A percentile compares a stretch with the other conserved stretches of the same genome.
phyloP scores from a whole-genome alignment of 1,140 invertebrate species.

The Eriosoma lanigerum region DNA sequence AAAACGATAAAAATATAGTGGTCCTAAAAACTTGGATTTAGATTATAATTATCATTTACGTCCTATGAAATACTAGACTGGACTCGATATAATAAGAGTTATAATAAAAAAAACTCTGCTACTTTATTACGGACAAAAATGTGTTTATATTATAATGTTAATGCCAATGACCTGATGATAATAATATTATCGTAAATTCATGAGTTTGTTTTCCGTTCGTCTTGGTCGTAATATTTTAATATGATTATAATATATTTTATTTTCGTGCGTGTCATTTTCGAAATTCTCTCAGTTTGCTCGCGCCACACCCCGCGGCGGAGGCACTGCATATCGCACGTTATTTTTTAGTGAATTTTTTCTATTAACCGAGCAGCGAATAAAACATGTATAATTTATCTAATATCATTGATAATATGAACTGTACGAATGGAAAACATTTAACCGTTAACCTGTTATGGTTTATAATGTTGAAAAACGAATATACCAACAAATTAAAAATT shows the following conservation, averaged over 20 bases:
- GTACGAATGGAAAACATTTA: no score
- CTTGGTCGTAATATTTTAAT: not conserved
- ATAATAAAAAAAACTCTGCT: no score
- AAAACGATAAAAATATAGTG: no score
- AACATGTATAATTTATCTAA: not conserved
- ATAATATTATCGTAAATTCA: not conserved
- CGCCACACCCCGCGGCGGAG: not conserved
- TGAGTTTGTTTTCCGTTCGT: constrained; percentile 1
- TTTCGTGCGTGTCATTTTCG: not conserved
- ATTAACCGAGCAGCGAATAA: not conserved
- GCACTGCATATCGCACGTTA: not conserved
- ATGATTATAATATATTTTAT: no score
- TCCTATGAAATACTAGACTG: no score
- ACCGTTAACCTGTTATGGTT: no score
- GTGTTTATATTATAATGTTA: not conserved
- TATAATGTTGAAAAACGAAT: no score
- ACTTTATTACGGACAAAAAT: no score
- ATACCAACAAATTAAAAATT: not conserved
- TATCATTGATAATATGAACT: no score
- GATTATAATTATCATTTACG: no score
- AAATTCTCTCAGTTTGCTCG: not conserved
- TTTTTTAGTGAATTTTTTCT: not conserved
- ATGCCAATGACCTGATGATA: not conserved
- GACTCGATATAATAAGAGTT: no score
- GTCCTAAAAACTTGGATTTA: no score